phyloP scores from a whole-genome alignment of 23 tunicate genomes.

The Aplidium turbinatum region DNA sequence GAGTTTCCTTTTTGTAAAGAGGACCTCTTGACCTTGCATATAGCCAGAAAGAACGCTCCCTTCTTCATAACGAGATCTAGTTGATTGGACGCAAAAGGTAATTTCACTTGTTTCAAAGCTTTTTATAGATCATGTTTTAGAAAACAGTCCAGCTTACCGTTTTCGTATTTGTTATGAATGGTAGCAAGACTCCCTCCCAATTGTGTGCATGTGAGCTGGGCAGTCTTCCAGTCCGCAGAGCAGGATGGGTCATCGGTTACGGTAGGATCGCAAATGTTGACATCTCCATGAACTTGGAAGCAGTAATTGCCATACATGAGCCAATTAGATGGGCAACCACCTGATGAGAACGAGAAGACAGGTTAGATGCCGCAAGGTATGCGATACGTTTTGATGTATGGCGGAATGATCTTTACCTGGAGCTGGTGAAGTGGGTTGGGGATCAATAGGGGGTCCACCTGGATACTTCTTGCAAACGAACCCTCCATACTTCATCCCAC shows the following conservation, averaged over 20 bases:
- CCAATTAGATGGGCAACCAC: conserved; percentile 89
- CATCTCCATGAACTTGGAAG: conserved; percentile 72
- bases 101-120: no score
- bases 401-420: no score
- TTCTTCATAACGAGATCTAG: no score
- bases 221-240: conserved; percentile 55
- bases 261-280: conserved; percentile 42
- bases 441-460: conserved; percentile 60
- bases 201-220: conserved; percentile 42
- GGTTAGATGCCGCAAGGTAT: neutral
- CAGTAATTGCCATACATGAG: conserved; percentile 69
- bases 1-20: no score
- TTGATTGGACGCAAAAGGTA: no score
- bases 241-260: conserved; percentile 45
- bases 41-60: no score
- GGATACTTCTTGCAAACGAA: conserved; percentile 76
- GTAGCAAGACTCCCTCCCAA: conserved; percentile 61
- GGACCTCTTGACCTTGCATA: no score
- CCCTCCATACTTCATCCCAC: conserved; percentile 62
- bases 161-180: conserved; percentile 85
- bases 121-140: no score
- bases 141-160: no score
- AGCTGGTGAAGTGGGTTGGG: conserved; percentile 65
- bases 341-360: conserved; percentile 17
- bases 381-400: neutral